These are phyloP conservation scores for Acromyrmex heyeri DNA, from an alignment of 1,140 invertebrate genomes.

Conservation along the genomic window DNA sequence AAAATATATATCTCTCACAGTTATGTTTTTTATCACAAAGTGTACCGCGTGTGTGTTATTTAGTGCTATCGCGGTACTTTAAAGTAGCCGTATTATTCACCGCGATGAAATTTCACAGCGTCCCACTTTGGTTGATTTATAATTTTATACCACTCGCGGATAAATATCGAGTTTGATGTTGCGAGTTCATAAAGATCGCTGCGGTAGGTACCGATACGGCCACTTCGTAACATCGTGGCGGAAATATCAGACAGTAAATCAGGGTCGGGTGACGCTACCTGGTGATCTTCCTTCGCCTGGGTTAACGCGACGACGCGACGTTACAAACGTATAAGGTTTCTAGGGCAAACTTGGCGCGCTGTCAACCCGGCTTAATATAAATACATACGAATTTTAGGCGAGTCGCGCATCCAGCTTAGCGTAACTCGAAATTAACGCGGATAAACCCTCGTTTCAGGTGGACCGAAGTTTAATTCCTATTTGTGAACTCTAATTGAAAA, in stretches of 20 bases:
- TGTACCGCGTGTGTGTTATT: background rate
- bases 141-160: constrained; percentile 33
- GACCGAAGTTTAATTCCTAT: constrained; percentile 61
- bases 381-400: constrained; percentile 57
- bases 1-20: constrained; percentile 20
- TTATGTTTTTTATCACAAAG: background rate
- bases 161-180: constrained; percentile 47
- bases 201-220: constrained; percentile 37
- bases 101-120: constrained; percentile 42
- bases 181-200: constrained; percentile 43
- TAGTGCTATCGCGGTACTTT: constrained; percentile 23
- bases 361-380: constrained; percentile 58
- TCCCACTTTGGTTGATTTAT: constrained; percentile 44
- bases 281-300: constrained; percentile 6
- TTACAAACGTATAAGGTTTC: constrained; percentile 62
- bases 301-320: constrained; percentile 52
- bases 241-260: constrained; percentile 54
- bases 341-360: constrained; percentile 36
- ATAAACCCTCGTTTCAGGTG: constrained; percentile 49
- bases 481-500: constrained; percentile 51
- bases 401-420: constrained; percentile 42
- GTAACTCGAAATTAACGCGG: constrained; percentile 61
- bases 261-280: constrained; percentile 55
- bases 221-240: constrained; percentile 26
- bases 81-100: constrained; percentile 53